Conservation (phyloP, 1,140 invertebrate genomes). For the Matsumurasca onukii region DNA sequence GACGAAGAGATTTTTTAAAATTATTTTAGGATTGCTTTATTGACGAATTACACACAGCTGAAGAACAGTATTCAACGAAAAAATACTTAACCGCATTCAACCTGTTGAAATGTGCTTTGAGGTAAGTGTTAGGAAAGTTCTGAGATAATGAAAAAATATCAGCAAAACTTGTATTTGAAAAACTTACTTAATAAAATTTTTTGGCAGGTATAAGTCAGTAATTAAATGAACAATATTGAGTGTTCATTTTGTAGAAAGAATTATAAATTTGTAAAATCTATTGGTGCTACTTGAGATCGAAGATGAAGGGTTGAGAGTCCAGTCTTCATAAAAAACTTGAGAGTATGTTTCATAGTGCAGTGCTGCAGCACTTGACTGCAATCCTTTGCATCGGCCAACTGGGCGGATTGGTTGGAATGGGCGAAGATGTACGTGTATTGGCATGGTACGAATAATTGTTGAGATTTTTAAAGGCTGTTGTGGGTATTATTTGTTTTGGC, state of each 20-base stretch:
- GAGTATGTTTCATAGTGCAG: neutral
- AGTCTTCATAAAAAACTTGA: neutral
- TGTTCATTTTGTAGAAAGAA: neutral
- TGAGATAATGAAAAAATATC: no score
- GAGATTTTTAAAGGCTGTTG: no score
- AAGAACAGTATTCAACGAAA: constrained; percentile 12
- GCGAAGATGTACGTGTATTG: no score
- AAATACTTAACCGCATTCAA: constrained; percentile 9
- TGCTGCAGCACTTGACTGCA: neutral
- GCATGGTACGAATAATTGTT: no score
- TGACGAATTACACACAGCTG: constrained; percentile 12
- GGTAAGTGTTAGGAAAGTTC: no score
- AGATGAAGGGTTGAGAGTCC: neutral
- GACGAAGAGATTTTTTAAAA: neutral
- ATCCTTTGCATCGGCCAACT: no score
- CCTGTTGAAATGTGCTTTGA: constrained; percentile 16
- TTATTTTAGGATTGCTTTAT: constrained; percentile 2
- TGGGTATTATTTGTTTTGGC: no score
- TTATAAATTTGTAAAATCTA: neutral
- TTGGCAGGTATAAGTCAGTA: neutral
- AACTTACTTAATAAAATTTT: neutral
- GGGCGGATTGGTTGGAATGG: no score
- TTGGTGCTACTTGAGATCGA: neutral
- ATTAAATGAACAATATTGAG: neutral
- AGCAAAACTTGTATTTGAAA: neutral